Base-by-base conservation (phyloP, 2,797 vertebrate species). In the Limosa lapponica region DNA sequence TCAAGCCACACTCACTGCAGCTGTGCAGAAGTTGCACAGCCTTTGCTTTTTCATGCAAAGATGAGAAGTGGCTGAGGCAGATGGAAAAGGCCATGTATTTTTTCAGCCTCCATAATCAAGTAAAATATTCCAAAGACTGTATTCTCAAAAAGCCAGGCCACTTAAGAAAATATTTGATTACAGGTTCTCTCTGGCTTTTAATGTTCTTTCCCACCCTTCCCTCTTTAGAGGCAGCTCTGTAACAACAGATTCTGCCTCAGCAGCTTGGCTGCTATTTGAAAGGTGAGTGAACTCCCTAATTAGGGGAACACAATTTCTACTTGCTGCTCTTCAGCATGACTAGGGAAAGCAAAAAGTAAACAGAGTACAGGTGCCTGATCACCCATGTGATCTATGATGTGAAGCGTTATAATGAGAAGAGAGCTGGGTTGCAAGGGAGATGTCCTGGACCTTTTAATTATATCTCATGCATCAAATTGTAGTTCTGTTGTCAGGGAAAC, bases 401-500 rank as follows among this genome's bases (percentile, higher is more conserved):
- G 61, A 51, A 61, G 55, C 1, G 0, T 49, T 83, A 65, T 83
- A 78, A 75, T 62, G 39, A 94, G 87, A 44, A n/a, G 36, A 95
- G 80, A 78, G 54, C 34, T 80, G 78, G 55, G 27, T 37, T 95
- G 85, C 84, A 82, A 70, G 46, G 90, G 59, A 79, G 59, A 22
- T 88, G 43, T 85, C 93, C 87, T 79, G 89, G 67, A 39, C 87
- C 49, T 95, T 92, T 91, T 88, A 70, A 94, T 91, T 91, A 32
- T 20, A 36, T 13, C 75, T 92, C 44, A 44, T 89, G 62, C 70
- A 77, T 91, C 87, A 82, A 82, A 54, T 46, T 92, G 71, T 37
- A 69, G 71, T 37, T 89, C 49, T 74, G 93, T 95, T 94, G 89
- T 69, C 83, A 94, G 37, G 94, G 86, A 72, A 91, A 95, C 88